These are phyloP conservation scores for Equus quagga DNA, from an alignment of 2,113 vertebrate genomes.

Conservation along the genomic window DNA sequence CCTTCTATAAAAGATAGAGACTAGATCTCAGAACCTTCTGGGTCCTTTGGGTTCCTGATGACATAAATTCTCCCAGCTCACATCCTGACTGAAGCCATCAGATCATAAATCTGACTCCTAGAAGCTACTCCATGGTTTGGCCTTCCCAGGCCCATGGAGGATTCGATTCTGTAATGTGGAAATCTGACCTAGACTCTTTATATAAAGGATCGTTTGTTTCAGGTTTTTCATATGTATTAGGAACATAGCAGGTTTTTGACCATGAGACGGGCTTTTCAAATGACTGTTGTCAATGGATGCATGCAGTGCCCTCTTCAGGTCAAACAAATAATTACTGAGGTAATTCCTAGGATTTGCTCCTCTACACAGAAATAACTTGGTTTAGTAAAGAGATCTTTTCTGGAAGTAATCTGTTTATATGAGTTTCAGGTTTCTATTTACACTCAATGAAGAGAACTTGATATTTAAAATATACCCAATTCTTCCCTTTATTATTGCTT, in stretches of 20 bases:
- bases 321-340: background rate
- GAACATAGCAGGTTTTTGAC: background rate
- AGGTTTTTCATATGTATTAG: background rate
- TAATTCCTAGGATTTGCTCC: background rate
- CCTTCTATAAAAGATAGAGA: background rate
- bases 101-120: background rate
- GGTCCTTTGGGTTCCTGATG: background rate
- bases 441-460: background rate
- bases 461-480: background rate
- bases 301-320: constrained; percentile 53
- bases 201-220: background rate
- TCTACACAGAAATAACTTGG: background rate
- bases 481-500: background rate
- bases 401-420: background rate
- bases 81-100: background rate
- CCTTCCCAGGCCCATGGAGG: background rate
- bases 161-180: background rate
- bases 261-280: background rate
- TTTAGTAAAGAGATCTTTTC: background rate
- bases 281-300: background rate
- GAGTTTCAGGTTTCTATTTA: background rate
- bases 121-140: background rate
- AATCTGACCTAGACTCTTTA: background rate
- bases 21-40: background rate
- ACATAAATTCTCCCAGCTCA: background rate